Evolutionary conservation across 2,888 invertebrate species (phyloP).

Genomic region (Cantharis lateralis): DNA sequence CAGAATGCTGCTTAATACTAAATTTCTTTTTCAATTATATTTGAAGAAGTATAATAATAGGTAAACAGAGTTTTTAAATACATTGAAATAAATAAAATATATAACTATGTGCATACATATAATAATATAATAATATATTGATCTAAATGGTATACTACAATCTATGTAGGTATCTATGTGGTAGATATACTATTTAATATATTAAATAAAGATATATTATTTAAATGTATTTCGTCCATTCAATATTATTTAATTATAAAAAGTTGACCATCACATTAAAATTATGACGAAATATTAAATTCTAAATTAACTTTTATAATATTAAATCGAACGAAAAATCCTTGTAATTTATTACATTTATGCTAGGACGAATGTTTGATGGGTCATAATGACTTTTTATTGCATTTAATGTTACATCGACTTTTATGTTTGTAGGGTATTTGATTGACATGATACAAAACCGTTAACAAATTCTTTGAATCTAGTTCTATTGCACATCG

Average conservation of each 20-base stretch:
- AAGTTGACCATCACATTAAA: not conserved
- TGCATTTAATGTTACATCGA: conserved; percentile 19
- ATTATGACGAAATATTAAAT: not conserved
- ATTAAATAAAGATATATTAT: too few relatives aligned
- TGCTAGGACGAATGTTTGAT: not conserved
- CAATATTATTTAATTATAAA: not conserved
- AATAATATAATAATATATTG: too few relatives aligned
- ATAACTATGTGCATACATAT: too few relatives aligned
- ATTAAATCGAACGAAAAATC: not conserved
- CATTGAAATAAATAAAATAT: too few relatives aligned
- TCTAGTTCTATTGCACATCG: conserved; percentile 43
- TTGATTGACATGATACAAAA: conserved; percentile 43
- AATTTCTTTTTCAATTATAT: too few relatives aligned
- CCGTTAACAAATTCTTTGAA: conserved; percentile 41
- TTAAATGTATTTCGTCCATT: too few relatives aligned
- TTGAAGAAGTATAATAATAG: too few relatives aligned
- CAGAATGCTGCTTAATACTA: too few relatives aligned
- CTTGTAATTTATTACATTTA: not conserved
- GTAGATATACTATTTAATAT: too few relatives aligned
- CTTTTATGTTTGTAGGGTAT: conserved; percentile 30
- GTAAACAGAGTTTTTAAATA: too few relatives aligned
- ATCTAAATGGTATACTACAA: too few relatives aligned
- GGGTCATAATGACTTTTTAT: conserved; percentile 19
- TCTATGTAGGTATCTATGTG: too few relatives aligned
- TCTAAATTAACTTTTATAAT: not conserved